phyloP scores from a whole-genome alignment of 30 jellyfish, hydroid and myxozoan species.

The Chironex yamaguchii region DNA sequence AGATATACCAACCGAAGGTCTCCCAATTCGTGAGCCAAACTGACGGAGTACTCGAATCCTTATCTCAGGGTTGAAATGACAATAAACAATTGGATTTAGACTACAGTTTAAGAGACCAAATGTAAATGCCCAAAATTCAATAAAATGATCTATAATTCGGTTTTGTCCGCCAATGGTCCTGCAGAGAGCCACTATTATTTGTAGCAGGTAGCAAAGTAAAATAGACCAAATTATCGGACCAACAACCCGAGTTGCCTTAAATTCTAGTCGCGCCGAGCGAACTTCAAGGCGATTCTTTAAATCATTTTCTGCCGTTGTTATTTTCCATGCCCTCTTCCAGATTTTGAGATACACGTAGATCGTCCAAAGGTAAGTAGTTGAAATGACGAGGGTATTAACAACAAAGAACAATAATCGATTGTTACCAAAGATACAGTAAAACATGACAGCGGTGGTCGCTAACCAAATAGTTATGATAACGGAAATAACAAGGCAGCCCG shows the following conservation, averaged over 20 bases:
- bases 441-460: background rate
- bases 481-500: conserved; percentile 21
- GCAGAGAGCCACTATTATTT: conserved; percentile 48
- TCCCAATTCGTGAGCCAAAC: too few relatives aligned
- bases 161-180: background rate
- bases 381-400: conserved; percentile 49
- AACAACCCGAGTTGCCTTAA: conserved; percentile 66
- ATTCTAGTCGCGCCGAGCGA: conserved; percentile 53
- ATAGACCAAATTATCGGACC: conserved; percentile 61
- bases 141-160: conserved; percentile 45
- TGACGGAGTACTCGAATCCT: too few relatives aligned
- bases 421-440: conserved; percentile 39
- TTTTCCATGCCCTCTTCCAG: conserved; percentile 42
- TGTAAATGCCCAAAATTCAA: conserved; percentile 81
- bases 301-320: conserved; percentile 46
- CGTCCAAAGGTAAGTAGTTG: conserved; percentile 68
- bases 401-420: conserved; percentile 41
- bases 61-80: conserved; percentile 77
- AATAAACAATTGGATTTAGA: conserved; percentile 76
- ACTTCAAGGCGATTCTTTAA: conserved; percentile 40
- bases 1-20: too few relatives aligned
- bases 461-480: conserved; percentile 64
- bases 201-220: conserved; percentile 62
- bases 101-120: conserved; percentile 67
- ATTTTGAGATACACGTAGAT: conserved; percentile 58